A percentile compares a stretch with the other conserved stretches of the same genome.
phyloP scores from a whole-genome alignment of 1,140 invertebrate genomes.

The Drosophila prosaltans region DNA sequence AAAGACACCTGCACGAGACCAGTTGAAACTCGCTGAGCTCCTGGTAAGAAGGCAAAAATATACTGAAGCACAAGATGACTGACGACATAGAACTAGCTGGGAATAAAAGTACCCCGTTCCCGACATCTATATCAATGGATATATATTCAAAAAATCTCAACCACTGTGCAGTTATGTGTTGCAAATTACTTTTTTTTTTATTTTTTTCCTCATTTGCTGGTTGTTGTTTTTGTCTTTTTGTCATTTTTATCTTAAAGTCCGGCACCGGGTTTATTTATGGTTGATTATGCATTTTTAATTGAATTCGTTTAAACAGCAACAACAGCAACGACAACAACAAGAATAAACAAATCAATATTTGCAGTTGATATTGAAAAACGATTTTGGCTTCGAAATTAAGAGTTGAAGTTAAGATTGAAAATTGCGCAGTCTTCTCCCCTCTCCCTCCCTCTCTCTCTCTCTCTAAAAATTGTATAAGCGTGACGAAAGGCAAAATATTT shows the following conservation, averaged over 20 bases:
- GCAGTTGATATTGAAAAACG: constrained; percentile 33
- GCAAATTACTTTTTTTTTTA: constrained; percentile 35
- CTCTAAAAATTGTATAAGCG: constrained; percentile 52
- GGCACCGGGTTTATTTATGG: constrained; percentile 59
- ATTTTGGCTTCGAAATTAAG: background rate
- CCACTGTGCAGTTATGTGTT: constrained; percentile 51
- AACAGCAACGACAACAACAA: constrained; percentile 1
- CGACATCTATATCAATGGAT: too few relatives aligned
- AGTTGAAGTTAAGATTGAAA: background rate
- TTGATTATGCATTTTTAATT: constrained; percentile 71
- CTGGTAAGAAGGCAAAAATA: too few relatives aligned
- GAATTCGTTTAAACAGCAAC: constrained; percentile 52
- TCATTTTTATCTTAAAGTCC: constrained; percentile 50
- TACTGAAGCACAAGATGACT: too few relatives aligned
- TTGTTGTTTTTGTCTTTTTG: constrained; percentile 32
- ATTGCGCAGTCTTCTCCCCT: constrained; percentile 24
- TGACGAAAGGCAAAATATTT: constrained; percentile 53
- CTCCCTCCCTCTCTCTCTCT: too few relatives aligned
- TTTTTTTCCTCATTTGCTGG: constrained; percentile 24
- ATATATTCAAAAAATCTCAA: too few relatives aligned
- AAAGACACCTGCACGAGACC: too few relatives aligned
- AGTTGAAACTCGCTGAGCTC: too few relatives aligned
- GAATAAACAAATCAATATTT: constrained; percentile 39
- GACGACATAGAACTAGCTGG: too few relatives aligned
- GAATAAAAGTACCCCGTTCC: too few relatives aligned